phyloP scores from a whole-genome alignment of 2,113 vertebrate species.

The Myanophis thanlyinensis region DNA sequence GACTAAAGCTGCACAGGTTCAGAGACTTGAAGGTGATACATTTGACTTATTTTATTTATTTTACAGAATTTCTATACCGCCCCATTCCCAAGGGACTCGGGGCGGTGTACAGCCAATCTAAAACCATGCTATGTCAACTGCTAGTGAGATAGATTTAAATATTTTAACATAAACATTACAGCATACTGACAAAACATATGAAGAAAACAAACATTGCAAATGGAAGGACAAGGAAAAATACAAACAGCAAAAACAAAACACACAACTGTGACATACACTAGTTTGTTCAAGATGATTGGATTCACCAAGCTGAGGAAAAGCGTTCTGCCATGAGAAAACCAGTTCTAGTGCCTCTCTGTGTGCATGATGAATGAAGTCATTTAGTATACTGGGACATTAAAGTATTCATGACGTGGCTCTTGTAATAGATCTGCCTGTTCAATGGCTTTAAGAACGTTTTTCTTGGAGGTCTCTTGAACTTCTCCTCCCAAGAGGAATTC shows the following conservation, averaged over 20 bases:
- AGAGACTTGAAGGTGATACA: not conserved
- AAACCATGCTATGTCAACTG: conserved; percentile 37
- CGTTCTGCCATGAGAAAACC: conserved; percentile 77
- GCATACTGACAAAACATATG: conserved; percentile 57
- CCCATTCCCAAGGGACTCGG: no score
- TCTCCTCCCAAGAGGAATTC: conserved; percentile 98
- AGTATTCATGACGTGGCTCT: conserved; percentile 98
- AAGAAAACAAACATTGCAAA: conserved; percentile 65
- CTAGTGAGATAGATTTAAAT: conserved; percentile 56
- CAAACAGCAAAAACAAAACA: conserved; percentile 59
- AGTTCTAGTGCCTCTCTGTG: conserved; percentile 79
- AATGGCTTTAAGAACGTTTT: conserved; percentile 97
- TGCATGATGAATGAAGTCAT: conserved; percentile 81
- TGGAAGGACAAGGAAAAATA: conserved; percentile 50
- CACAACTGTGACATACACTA: conserved; percentile 59
- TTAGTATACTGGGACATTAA: conserved; percentile 99
- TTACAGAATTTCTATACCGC: no score
- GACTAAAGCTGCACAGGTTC: not conserved
- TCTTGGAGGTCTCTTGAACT: conserved; percentile 98
- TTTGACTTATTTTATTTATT: no score
- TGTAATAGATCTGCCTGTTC: conserved; percentile 96
- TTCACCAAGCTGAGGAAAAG: conserved; percentile 76
- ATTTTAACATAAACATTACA: conserved; percentile 61
- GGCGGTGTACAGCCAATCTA: no score
- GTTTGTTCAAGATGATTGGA: conserved; percentile 66